Evolutionary conservation across 1,140 invertebrate genomes (phyloP).

Genomic region (Sycophaga agraensis): DNA sequence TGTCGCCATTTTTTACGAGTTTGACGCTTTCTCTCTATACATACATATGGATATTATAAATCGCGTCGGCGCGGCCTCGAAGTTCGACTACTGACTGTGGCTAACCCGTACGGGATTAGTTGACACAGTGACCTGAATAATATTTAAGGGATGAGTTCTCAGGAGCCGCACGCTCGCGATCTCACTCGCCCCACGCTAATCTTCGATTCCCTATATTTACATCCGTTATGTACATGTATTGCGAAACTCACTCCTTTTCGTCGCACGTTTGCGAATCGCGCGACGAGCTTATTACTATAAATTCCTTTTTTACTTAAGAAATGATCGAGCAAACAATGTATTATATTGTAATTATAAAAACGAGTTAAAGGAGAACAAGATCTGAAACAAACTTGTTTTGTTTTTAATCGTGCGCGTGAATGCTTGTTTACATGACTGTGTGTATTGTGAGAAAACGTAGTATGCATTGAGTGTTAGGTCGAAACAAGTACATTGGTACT

Average conservation of each 20-base stretch:
- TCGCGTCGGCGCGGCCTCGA: too few species aligned
- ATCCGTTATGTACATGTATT: constrained; percentile 18
- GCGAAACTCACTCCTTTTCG: constrained; percentile 11
- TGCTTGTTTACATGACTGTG: too few species aligned
- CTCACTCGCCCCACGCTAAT: background rate
- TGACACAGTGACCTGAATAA: constrained; percentile 11
- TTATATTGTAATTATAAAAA: constrained; percentile 28
- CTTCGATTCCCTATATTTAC: background rate
- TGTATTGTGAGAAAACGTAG: too few species aligned
- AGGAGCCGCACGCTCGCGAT: background rate
- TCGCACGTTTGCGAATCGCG: too few species aligned
- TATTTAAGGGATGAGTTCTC: constrained; percentile 3
- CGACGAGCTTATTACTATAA: background rate
- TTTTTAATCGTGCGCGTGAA: too few species aligned
- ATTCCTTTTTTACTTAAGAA: background rate
- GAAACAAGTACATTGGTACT: background rate
- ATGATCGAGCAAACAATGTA: constrained; percentile 10
- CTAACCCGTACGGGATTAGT: constrained; percentile 2
- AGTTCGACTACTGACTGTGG: too few species aligned
- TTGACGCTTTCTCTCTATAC: too few species aligned
- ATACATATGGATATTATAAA: too few species aligned
- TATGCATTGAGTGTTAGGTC: too few species aligned
- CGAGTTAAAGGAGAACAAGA: background rate
- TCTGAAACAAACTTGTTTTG: background rate
- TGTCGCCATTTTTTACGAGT: too few species aligned